Evolutionary conservation across 2,113 vertebrate species (phyloP).

Genomic region (Limnothrissa miodon): DNA sequence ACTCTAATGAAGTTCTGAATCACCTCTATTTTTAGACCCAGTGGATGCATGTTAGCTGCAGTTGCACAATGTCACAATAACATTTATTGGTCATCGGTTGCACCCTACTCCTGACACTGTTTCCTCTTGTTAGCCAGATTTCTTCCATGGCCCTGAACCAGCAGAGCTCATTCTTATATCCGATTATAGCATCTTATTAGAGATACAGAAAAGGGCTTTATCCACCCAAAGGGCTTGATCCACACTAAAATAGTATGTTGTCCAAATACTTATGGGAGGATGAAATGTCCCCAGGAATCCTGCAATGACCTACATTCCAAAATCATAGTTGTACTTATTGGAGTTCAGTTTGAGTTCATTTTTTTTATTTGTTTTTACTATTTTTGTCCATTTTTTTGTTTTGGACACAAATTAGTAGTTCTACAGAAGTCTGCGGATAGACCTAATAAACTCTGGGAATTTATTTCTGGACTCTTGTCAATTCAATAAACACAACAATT

Average conservation of each 20-base stretch:
- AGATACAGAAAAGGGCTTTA: not conserved
- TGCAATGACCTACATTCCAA: not conserved
- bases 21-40: not conserved
- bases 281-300: not conserved
- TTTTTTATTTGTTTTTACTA: not conserved
- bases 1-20: not conserved
- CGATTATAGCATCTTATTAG: not conserved
- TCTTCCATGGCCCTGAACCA: not conserved
- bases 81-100: not conserved
- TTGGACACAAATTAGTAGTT: no score
- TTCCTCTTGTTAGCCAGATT: not conserved
- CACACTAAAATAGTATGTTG: not conserved
- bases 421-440: not conserved
- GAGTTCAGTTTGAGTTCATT: not conserved
- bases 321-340: not conserved
- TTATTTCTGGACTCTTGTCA: no score
- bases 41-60: not conserved
- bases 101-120: not conserved
- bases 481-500: no score
- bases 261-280: not conserved
- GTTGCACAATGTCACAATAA: not conserved
- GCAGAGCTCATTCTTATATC: not conserved
- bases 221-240: not conserved
- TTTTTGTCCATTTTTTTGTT: not conserved
- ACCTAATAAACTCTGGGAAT: no score